Conservation (phyloP, 1,140 invertebrate species). For the Euwallacea similis region DNA sequence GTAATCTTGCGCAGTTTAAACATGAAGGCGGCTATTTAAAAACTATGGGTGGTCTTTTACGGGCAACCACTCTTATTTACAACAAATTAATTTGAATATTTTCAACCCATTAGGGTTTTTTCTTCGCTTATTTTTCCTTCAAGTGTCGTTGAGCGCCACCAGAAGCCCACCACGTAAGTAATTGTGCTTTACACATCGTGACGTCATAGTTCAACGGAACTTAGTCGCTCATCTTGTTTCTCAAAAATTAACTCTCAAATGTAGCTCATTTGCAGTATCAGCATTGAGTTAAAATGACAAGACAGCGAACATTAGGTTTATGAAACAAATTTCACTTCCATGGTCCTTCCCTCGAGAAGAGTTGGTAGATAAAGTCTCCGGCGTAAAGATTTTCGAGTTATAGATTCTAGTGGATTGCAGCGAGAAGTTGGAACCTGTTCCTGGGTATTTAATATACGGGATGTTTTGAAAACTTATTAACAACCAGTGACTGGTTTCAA, state of each 20-base stretch:
- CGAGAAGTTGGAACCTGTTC: slow-evolving; percentile 27
- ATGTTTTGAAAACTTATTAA: slow-evolving; percentile 38
- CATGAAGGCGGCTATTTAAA: slow-evolving; percentile 19
- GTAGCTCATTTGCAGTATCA: no score
- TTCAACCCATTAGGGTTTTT: slow-evolving; percentile 29
- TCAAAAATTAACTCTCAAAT: no score
- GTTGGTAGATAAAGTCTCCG: slow-evolving; percentile 19
- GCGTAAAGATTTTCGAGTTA: slow-evolving; percentile 33
- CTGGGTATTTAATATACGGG: slow-evolving; percentile 33
- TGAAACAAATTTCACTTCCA: background rate
- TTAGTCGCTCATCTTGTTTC: no score
- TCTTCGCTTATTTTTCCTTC: slow-evolving; percentile 23
- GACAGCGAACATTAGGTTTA: no score
- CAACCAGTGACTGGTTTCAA: slow-evolving; percentile 33
- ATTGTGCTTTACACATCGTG: background rate
- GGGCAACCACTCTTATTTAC: slow-evolving; percentile 30
- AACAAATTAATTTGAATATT: slow-evolving; percentile 35
- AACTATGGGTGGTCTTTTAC: slow-evolving; percentile 30
- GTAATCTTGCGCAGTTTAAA: slow-evolving; percentile 28
- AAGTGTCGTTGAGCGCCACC: slow-evolving; percentile 26
- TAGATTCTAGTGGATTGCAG: slow-evolving; percentile 32
- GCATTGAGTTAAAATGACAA: no score
- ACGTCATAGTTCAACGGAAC: no score
- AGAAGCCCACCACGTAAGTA: background rate
- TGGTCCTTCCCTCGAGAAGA: slow-evolving; percentile 9